Conservation (phyloP, 2,797 vertebrate species). For the Babyrousa celebensis region DNA sequence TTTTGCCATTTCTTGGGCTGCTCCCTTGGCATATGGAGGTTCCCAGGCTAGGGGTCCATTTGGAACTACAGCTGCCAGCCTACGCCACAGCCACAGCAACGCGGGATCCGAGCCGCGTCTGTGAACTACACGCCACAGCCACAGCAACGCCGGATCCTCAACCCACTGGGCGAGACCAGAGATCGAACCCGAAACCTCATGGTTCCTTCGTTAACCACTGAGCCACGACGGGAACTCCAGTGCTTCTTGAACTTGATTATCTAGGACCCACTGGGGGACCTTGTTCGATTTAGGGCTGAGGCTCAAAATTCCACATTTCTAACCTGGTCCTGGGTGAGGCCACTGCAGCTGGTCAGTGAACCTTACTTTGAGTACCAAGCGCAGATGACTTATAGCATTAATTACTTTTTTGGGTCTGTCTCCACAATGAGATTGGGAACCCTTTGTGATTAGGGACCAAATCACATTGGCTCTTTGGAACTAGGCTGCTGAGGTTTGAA, state of each 20-base stretch:
- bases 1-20: too few species aligned
- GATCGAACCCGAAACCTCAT: too few species aligned
- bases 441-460: background rate
- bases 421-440: background rate
- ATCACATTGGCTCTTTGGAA: background rate
- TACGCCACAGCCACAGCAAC: too few species aligned
- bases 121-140: too few species aligned
- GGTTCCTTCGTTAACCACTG: too few species aligned
- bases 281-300: background rate
- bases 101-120: too few species aligned
- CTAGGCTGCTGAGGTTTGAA: background rate
- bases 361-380: background rate
- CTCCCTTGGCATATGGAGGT: too few species aligned
- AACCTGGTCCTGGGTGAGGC: background rate
- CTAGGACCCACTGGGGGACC: background rate
- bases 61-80: too few species aligned
- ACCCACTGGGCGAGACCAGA: too few species aligned
- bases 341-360: background rate
- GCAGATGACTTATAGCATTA: background rate
- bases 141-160: too few species aligned
- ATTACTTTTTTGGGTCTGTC: background rate
- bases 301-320: background rate
- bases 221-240: too few species aligned
- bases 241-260: background rate
- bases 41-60: too few species aligned